Percentiles rank a stretch among this genome's conserved stretches.
Conservation (phyloP, 1,140 invertebrate genomes). For the Drosophila pandora region DNA sequence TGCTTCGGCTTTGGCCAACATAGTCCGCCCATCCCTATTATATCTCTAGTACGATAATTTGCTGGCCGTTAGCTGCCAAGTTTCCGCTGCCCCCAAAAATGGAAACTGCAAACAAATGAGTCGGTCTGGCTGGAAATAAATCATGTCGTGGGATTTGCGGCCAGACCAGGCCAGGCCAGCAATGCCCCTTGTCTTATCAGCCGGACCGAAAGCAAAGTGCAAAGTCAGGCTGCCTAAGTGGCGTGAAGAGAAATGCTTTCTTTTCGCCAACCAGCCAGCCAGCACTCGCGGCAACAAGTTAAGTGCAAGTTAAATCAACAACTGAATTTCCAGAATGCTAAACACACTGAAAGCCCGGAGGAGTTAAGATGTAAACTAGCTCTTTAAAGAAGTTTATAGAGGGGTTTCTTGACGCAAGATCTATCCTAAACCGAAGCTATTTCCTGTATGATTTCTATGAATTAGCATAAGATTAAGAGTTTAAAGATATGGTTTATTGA, state of each 20-base stretch:
- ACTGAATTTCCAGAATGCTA: conserved; percentile 60
- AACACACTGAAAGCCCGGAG: conserved; percentile 33
- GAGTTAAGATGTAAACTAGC: conserved; percentile 5
- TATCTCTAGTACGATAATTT: conserved; percentile 50
- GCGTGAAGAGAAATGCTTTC: conserved; percentile 59
- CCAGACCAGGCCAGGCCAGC: conserved; percentile 1
- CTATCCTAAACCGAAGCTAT: not conserved
- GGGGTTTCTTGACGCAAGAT: too few species aligned
- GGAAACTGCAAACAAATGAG: conserved; percentile 68
- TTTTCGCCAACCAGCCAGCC: conserved; percentile 19
- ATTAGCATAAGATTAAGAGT: conserved; percentile 48
- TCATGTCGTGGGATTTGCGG: conserved; percentile 55
- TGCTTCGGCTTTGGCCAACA: conserved; percentile 35
- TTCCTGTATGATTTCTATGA: conserved; percentile 1
- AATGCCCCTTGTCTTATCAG: conserved; percentile 18
- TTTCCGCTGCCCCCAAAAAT: conserved; percentile 21
- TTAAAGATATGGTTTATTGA: conserved; percentile 8
- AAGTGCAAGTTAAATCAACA: conserved; percentile 55
- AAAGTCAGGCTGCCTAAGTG: conserved; percentile 53
- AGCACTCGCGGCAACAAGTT: conserved; percentile 50
- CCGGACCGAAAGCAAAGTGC: conserved; percentile 39
- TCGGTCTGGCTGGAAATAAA: conserved; percentile 61
- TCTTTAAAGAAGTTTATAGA: too few species aligned
- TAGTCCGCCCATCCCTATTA: conserved; percentile 46
- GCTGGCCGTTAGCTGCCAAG: conserved; percentile 28